Conservation (phyloP, 2,888 invertebrate genomes). For the Euspilapteryx auroguttella region DNA sequence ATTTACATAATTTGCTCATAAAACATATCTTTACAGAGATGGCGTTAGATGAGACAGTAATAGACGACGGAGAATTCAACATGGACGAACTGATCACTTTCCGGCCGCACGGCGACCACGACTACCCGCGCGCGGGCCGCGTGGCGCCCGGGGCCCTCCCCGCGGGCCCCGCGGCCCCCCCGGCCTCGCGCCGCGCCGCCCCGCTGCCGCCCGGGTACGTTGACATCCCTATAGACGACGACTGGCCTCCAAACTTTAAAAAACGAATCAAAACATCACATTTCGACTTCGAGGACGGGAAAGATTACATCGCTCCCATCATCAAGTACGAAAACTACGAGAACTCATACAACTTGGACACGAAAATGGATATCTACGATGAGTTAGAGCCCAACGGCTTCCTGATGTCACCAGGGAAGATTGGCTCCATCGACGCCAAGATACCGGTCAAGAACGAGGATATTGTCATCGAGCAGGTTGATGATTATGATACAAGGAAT, state of each 20-base stretch:
- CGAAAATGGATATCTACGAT: conserved; percentile 24
- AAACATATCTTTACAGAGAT: conserved; percentile 27
- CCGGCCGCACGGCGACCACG: conserved; percentile 50
- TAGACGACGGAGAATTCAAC: conserved; percentile 62
- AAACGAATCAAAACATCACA: conserved; percentile 46
- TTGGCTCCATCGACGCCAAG: no score
- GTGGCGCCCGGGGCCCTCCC: conserved; percentile 22
- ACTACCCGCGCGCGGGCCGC: conserved; percentile 44
- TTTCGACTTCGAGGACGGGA: conserved; percentile 41
- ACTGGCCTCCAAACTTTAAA: conserved; percentile 59
- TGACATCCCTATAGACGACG: conserved; percentile 62
- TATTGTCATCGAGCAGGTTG: conserved; percentile 37
- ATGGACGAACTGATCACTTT: conserved; percentile 66
- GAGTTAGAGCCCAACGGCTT: conserved; percentile 15
- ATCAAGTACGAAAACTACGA: conserved; percentile 44
- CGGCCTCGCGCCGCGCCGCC: no score
- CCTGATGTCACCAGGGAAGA: no score
- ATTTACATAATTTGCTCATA: no score
- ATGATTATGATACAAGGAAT: conserved; percentile 36
- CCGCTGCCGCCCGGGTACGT: conserved; percentile 42
- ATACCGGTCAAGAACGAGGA: conserved; percentile 43
- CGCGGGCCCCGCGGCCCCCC: no score
- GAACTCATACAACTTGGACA: conserved; percentile 22
- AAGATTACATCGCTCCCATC: conserved; percentile 36
- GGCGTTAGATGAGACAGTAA: conserved; percentile 44